phyloP scores from a whole-genome alignment of 2,113 vertebrate species.

The Solea solea region DNA sequence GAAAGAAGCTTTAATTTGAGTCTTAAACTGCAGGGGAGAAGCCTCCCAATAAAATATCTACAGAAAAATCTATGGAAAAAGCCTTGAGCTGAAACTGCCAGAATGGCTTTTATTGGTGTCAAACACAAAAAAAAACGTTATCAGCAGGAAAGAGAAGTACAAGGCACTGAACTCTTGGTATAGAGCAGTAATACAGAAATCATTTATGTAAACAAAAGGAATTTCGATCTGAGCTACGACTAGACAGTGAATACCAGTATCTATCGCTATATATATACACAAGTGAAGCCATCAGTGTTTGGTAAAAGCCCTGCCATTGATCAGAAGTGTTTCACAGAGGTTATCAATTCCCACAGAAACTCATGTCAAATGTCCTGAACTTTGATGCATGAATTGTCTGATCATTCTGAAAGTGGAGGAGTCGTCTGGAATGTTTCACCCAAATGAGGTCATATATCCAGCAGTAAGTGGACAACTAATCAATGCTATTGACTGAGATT shows the following conservation, averaged over 20 bases:
- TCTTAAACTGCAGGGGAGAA: background rate
- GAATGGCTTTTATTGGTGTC: background rate
- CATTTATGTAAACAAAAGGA: background rate
- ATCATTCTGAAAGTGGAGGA: constrained; percentile 14
- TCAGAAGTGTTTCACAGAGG: constrained; percentile 12
- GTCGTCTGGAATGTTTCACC: background rate
- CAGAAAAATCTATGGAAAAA: no score
- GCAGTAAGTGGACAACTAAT: constrained; percentile 23
- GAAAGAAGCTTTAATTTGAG: no score
- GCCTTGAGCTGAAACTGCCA: no score
- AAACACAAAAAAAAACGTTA: background rate
- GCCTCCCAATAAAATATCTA: no score
- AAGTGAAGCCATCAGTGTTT: background rate
- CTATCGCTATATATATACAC: background rate
- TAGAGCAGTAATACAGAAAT: background rate
- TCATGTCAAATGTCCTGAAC: constrained; percentile 16
- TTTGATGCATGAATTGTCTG: background rate
- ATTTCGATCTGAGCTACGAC: background rate
- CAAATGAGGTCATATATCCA: background rate
- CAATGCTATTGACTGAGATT: constrained; percentile 28
- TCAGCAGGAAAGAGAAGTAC: background rate
- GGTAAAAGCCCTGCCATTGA: constrained; percentile 22
- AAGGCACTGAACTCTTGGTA: background rate
- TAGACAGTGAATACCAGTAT: background rate
- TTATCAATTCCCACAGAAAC: constrained; percentile 13